phyloP scores from a whole-genome alignment of 2,888 invertebrate species.

The Lasioglossum figueresi region DNA sequence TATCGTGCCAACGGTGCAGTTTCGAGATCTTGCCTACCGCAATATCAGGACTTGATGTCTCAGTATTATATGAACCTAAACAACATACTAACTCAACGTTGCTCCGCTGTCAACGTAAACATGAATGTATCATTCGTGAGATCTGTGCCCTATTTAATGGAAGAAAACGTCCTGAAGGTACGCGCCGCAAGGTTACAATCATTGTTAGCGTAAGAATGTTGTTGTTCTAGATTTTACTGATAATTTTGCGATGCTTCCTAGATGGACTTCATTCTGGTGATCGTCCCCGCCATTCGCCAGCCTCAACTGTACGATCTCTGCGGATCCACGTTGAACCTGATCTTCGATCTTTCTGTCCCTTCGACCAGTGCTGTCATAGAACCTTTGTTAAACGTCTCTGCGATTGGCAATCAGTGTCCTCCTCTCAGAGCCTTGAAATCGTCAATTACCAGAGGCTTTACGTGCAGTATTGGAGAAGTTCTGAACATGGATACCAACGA shows the following conservation, averaged over 20 bases:
- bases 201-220: neutral
- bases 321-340: slow-evolving; percentile 95
- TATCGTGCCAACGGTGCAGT: slow-evolving; percentile 96
- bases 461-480: slow-evolving; percentile 96
- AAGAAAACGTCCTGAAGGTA: slow-evolving; percentile 93
- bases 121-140: slow-evolving; percentile 96
- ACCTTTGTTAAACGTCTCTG: slow-evolving; percentile 93
- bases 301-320: slow-evolving; percentile 97
- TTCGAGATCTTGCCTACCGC: slow-evolving; percentile 91
- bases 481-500: slow-evolving; percentile 96
- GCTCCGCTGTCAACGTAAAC: slow-evolving; percentile 97
- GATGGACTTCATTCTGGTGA: slow-evolving; percentile 94
- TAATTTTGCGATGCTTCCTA: slow-evolving; percentile 59
- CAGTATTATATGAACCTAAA: slow-evolving; percentile 93
- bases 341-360: slow-evolving; percentile 97
- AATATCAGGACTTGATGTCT: slow-evolving; percentile 92
- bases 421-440: slow-evolving; percentile 94
- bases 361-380: slow-evolving; percentile 96
- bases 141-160: slow-evolving; percentile 91
- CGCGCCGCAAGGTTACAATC: neutral
- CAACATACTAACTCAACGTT: slow-evolving; percentile 93
- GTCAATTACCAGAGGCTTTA: slow-evolving; percentile 94
- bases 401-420: slow-evolving; percentile 96
- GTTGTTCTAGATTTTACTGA: neutral
- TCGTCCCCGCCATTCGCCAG: slow-evolving; percentile 94